Base-by-base conservation (phyloP, 2,888 invertebrate species). In the Campoletis raptor region DNA sequence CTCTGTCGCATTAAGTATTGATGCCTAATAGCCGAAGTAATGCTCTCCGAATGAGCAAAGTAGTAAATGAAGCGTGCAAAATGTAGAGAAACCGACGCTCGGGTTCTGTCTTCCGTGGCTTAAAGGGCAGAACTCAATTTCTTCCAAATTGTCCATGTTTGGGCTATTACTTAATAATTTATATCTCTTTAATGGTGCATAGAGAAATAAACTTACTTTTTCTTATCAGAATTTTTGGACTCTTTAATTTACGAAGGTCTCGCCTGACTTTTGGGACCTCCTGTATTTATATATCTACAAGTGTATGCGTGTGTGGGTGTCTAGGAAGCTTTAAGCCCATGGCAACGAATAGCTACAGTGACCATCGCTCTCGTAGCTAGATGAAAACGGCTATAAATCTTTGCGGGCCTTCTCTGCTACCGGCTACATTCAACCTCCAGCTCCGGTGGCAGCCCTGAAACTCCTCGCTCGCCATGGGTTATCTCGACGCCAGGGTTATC, bases 401-500 rank as follows among this genome's bases (percentile, higher is more conserved):
- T 73, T 66, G 48, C 61, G 15, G 74, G 74, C 81, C 81, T 73
- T 61, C 48, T 57, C 79, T 82, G 66, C 74, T 82, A 70, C 74
- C 76, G 69, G 76, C 52, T 76, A 69, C 66, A 72, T 83, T 73
- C 70, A 57, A 74, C 69, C 86, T 83, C 67, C n/a, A n/a, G n/a
- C 82, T 81, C 81, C 78, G 69, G 73, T 81, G 85, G 73, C 84
- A 81, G 77, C 76, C 87, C 86, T 89, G 87, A 86, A 87, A 88
- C 69, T 77, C 73, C 83, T 40, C 54, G 48, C 72, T 72, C 73
- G 86, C 70, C 61, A 64, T 52, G 83, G 81, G 87, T 87, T 87
- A 87, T 87, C 87, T 77, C 84, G 87, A 85, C 87, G 81, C 84
- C 66, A 79, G 82, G 69, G 87, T 86, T 89, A 89, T 90, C 89